These are phyloP conservation scores for Chloropsis cyanopogon DNA, from an alignment of 2,113 vertebrate species.

Conservation along the genomic window DNA sequence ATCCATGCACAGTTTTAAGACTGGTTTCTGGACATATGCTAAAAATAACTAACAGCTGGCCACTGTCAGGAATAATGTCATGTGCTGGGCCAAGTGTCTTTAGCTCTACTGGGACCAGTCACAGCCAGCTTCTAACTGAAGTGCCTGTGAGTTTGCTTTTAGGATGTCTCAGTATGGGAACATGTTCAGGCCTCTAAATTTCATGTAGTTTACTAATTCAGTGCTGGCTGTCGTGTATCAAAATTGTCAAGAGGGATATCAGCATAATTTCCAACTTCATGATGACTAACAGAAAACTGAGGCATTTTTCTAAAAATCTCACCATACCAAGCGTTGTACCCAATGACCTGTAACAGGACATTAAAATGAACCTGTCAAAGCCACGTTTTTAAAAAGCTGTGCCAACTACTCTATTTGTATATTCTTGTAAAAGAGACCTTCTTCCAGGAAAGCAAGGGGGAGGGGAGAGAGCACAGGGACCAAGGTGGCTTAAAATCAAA, in stretches of 20 bases:
- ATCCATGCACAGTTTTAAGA: background rate
- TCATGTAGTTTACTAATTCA: background rate
- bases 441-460: background rate
- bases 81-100: background rate
- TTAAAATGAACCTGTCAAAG: background rate
- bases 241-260: background rate
- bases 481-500: background rate
- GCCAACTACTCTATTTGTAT: background rate
- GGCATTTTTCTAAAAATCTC: background rate
- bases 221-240: background rate
- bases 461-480: background rate
- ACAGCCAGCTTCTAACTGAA: background rate
- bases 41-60: background rate
- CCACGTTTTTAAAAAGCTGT: background rate
- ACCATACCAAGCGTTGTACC: background rate
- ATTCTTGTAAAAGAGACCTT: background rate
- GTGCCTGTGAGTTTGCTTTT: background rate
- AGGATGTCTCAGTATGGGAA: background rate
- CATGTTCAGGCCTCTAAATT: background rate
- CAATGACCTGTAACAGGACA: background rate
- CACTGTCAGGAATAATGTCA: background rate
- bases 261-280: background rate
- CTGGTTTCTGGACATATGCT: background rate
- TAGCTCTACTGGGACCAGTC: rapidly evolving
- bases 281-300: background rate